A percentile compares a stretch with the other conserved stretches of the same genome.
These are phyloP conservation scores for Aricia agestis DNA, from an alignment of 1,140 invertebrate species.

Conservation along the genomic window DNA sequence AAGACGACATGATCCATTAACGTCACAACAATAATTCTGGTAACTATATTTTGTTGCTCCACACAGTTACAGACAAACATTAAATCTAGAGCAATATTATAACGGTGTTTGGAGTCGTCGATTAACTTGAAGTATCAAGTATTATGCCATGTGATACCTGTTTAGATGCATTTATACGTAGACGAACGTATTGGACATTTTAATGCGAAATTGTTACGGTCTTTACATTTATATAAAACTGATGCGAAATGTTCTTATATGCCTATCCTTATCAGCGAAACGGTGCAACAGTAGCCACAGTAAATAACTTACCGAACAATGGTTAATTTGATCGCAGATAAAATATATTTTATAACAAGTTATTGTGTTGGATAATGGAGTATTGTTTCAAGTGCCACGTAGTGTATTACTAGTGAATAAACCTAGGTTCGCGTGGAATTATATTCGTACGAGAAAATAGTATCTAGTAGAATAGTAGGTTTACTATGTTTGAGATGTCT, in stretches of 20 bases:
- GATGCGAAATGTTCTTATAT: background rate
- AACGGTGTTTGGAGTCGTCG: too few species aligned
- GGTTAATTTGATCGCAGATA: constrained; percentile 7
- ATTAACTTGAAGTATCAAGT: too few species aligned
- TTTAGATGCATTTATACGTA: background rate
- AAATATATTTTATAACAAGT: constrained; percentile 14
- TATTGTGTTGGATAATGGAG: constrained; percentile 5
- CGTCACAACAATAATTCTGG: too few species aligned
- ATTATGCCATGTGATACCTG: too few species aligned
- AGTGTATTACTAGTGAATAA: background rate
- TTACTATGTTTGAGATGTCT: too few species aligned
- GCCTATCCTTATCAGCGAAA: background rate
- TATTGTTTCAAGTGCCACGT: constrained; percentile 1
- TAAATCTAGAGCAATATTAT: background rate
- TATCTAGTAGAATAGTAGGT: too few species aligned
- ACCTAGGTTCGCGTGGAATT: background rate
- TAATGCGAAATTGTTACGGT: too few species aligned
- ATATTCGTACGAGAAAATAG: background rate
- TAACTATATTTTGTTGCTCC: too few species aligned
- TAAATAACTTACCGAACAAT: constrained; percentile 16
- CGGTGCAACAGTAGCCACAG: background rate
- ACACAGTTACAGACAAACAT: too few species aligned
- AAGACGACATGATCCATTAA: background rate
- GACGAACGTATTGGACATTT: too few species aligned
- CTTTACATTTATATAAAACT: background rate